Evolutionary conservation across 2,888 invertebrate species (phyloP), one percentile per base, ranked within the genome.

Genomic region (Polyploca ridens): DNA sequence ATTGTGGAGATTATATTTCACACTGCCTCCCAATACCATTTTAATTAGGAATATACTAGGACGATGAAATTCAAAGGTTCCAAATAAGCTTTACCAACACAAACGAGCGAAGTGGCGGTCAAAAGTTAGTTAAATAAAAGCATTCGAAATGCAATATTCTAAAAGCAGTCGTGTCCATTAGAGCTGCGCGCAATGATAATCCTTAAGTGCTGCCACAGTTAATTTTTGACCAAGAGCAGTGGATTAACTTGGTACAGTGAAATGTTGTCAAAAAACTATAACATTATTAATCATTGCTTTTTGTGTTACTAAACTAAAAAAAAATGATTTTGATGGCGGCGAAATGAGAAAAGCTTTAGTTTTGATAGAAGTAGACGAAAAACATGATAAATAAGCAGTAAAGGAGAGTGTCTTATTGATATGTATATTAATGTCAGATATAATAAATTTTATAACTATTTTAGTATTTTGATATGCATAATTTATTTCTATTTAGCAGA

Each of bases 121-220:
- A 66, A 68, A 66, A 64, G 72, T 72, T 70, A 72, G 13, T 44
- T 33, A 33, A 41, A 41, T 63, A 66, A 64, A 62, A 66, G 72
- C 63, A 71, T 72, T 71, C 70, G 73, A 66, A 69, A 72, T 65
- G 64, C 76, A 76, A 71, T 73, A 71, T 72, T 64, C 61, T 61
- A 61, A 61, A 60, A 61, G 64, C 60, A 58, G 58, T 67, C 64
- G 63, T 35, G 64, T 75, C 74, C 76, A 77, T 77, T 77, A 77
- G 70, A 68, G 68, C 35, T 57, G 63, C 63, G 66, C 63, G 70
- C 66, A 75, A 76, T 76, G 76, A 76, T 76, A 76, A 74, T 54
- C 69, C 71, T 75, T 70, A 73, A 76, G 76, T 76, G 76, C 76
- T 72, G 8, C 63, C 58, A 66, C 16, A 1, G 5, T 5, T 0